Evolutionary conservation across 2,113 vertebrate genomes (phyloP).

Genomic region (Connochaetes taurinus): DNA sequence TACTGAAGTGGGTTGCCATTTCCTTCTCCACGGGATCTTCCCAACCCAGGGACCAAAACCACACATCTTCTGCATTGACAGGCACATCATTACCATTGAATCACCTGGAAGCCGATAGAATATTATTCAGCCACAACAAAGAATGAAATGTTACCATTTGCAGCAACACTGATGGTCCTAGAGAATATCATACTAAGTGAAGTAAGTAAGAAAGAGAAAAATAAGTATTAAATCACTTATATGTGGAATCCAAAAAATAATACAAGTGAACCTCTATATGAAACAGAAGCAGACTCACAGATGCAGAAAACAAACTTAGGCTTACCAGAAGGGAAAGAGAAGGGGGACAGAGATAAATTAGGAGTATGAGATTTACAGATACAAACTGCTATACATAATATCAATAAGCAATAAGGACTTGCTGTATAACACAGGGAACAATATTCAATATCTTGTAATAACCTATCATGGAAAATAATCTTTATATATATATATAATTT

Average conservation of each 20-base stretch:
- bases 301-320: neutral
- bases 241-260: neutral
- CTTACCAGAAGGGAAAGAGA: neutral
- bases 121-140: neutral
- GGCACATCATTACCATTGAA: neutral
- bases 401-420: neutral
- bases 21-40: neutral
- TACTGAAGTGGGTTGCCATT: neutral
- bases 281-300: neutral
- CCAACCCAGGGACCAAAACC: neutral
- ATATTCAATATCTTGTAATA: neutral
- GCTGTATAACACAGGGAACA: neutral
- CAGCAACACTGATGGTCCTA: neutral
- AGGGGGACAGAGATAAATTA: neutral
- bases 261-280: neutral
- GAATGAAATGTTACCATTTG: neutral
- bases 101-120: neutral
- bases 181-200: neutral
- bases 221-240: neutral
- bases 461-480: neutral
- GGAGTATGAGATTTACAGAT: neutral
- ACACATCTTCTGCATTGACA: neutral
- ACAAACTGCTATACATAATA: neutral
- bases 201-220: neutral
- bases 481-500: neutral